Conservation (phyloP, 2,888 invertebrate genomes). For the Coenonympha arcania region DNA sequence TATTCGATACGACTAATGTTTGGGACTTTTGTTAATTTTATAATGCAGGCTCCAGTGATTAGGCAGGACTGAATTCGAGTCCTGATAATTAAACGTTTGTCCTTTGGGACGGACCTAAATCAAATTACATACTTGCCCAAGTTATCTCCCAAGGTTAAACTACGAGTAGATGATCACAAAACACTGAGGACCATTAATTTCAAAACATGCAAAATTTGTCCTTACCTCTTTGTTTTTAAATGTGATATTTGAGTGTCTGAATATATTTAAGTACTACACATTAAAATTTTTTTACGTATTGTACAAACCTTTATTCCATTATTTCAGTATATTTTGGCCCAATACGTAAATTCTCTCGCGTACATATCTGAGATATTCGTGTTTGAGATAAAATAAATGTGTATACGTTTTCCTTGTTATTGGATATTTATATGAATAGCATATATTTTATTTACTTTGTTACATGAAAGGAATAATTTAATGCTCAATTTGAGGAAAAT, state of each 20-base stretch:
- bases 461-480: neutral
- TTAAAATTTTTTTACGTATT: neutral
- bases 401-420: neutral
- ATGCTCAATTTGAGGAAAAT: neutral
- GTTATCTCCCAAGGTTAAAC: conserved; percentile 1
- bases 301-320: neutral
- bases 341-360: neutral
- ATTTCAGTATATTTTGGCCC: neutral
- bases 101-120: conserved; percentile 24
- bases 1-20: neutral
- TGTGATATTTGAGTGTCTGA: neutral
- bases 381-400: conserved; percentile 1
- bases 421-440: neutral
- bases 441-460: neutral
- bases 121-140: conserved; percentile 27
- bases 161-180: neutral
- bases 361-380: neutral
- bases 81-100: conserved; percentile 30
- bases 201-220: neutral
- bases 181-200: neutral
- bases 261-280: neutral
- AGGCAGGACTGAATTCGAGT: conserved; percentile 17
- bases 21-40: conserved; percentile 24
- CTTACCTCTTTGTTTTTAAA: neutral
- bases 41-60: conserved; percentile 20